These are phyloP conservation scores for Diglossa brunneiventris DNA, from an alignment of 2,113 vertebrate species.

Conservation along the genomic window DNA sequence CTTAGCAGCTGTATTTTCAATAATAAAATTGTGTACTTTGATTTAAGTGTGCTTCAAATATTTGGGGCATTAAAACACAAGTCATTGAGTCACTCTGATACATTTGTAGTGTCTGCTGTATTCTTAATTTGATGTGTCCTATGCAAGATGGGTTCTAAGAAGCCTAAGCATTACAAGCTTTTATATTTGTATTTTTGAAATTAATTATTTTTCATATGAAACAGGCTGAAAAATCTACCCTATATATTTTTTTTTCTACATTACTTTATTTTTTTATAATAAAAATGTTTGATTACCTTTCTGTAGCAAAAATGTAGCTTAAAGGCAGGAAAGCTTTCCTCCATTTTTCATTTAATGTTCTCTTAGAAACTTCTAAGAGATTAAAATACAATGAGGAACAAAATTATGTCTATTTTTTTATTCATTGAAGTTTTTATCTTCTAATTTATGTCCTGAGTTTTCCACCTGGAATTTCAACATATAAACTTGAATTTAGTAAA, in stretches of 20 bases:
- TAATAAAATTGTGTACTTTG: background rate
- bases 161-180: background rate
- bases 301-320: background rate
- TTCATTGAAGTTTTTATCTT: background rate
- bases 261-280: background rate
- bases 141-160: background rate
- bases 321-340: background rate
- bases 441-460: background rate
- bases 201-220: background rate
- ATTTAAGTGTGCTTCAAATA: background rate
- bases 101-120: background rate
- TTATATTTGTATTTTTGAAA: background rate
- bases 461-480: background rate
- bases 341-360: background rate
- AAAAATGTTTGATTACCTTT: background rate
- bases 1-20: background rate
- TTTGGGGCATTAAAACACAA: background rate
- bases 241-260: background rate
- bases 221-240: background rate
- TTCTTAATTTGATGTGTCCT: background rate
- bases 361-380: background rate
- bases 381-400: background rate
- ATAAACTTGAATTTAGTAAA: background rate
- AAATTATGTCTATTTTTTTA: background rate
- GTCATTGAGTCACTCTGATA: background rate